phyloP scores from a whole-genome alignment of 1,140 invertebrate genomes.

The Carcinoscorpius rotundicauda region DNA sequence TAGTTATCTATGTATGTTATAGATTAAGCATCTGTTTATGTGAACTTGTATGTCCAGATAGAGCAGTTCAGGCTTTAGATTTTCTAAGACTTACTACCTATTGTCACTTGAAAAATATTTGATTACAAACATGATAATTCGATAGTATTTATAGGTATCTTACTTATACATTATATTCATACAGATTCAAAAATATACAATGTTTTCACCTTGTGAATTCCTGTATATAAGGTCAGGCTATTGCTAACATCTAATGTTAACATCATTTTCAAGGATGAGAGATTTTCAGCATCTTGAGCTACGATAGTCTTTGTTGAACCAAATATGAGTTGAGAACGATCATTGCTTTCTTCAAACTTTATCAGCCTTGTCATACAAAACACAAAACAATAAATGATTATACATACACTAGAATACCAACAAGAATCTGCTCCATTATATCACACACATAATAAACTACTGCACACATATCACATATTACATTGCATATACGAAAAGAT shows the following conservation, averaged over 20 bases:
- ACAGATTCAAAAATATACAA: neutral
- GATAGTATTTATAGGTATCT: too few relatives aligned
- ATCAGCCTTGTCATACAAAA: conserved; percentile 38
- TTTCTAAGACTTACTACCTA: too few relatives aligned
- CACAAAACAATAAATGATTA: neutral
- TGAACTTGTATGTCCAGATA: too few relatives aligned
- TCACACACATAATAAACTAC: too few relatives aligned
- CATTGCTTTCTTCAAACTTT: conserved; percentile 55
- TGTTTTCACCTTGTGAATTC: conserved; percentile 38
- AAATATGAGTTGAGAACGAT: conserved; percentile 50
- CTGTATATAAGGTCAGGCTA: conserved; percentile 72
- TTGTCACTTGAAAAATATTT: too few relatives aligned
- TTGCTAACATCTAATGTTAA: conserved; percentile 63
- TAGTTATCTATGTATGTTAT: too few relatives aligned
- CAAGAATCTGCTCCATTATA: neutral
- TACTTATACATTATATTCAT: too few relatives aligned
- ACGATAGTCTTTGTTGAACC: conserved; percentile 54
- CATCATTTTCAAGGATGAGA: conserved; percentile 66
- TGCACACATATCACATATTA: too few relatives aligned
- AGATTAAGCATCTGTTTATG: too few relatives aligned
- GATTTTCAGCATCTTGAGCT: conserved; percentile 67
- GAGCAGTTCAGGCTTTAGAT: too few relatives aligned
- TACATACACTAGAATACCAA: neutral
- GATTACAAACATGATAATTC: too few relatives aligned
- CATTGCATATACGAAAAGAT: too few relatives aligned